Conservation (phyloP, 1,140 invertebrate species). For the Diorhabda sublineata region DNA sequence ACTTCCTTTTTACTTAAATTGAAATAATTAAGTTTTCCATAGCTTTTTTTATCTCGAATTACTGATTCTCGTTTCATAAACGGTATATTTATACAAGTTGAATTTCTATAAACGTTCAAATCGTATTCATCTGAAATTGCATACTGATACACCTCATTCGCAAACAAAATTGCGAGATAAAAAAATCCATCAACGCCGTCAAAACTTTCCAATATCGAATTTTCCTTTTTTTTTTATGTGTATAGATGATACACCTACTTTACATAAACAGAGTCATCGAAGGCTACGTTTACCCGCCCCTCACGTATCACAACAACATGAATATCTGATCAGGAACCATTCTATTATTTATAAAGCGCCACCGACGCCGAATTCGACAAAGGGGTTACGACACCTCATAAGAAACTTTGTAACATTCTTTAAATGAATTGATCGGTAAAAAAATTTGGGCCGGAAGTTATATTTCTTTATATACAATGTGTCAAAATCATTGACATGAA, state of each 20-base stretch:
- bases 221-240: background rate
- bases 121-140: background rate
- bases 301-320: background rate
- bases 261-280: background rate
- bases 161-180: background rate
- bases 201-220: conserved; percentile 1
- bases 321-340: background rate
- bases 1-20: too few relatives aligned
- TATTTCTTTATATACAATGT: too few relatives aligned
- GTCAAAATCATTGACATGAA: too few relatives aligned
- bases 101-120: too few relatives aligned
- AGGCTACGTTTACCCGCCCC: background rate
- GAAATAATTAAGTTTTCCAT: too few relatives aligned
- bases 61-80: too few relatives aligned
- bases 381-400: background rate
- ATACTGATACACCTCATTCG: background rate
- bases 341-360: background rate
- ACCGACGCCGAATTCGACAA: background rate
- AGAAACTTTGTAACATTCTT: too few relatives aligned
- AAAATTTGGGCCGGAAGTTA: too few relatives aligned
- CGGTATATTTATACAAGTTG: too few relatives aligned
- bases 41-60: too few relatives aligned
- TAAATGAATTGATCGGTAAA: too few relatives aligned
- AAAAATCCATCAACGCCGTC: conserved; percentile 1
- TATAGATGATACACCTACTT: background rate